Base-by-base conservation (phyloP, 2,888 invertebrate genomes). In the Sminthurides aquaticus region DNA sequence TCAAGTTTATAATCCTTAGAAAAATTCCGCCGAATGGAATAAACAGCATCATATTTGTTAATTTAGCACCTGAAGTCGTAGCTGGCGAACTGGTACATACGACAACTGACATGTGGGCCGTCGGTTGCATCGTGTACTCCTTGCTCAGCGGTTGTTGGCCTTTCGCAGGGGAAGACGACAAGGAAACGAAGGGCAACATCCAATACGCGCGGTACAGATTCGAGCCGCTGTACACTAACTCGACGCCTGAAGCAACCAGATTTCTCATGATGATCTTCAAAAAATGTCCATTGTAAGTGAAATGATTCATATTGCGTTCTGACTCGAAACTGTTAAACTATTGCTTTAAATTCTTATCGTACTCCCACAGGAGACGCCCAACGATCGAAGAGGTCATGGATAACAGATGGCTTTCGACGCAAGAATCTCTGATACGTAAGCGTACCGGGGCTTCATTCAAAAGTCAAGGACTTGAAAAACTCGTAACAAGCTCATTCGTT, bases 251-350 rank as follows among this genome's bases (percentile, higher is more conserved):
- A 79, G 90, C 89, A 3, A 89, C 91, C 3, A 83, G 95, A 75
- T 98, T 99, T 83, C 85, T 98, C 73, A 96, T 95, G 90, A 87
- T 91, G 78, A 82, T 96, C 69, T 91, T 99, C 81, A 97, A 97
- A 82, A 87, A 93, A 75, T 87, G 91, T 71, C 95, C 98, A 34
- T 86, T 88, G 90, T 91, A 82, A 81, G 83, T 79, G 27, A 25
- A 58, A 22, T 3, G 22, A 11, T 59, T 48, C n/a, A 15, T 18
- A 5, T 5, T 60, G 2, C 57, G 34, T 28, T 27, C 29, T 55
- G 28, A 54, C 18, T n/a, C 29, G 3, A 11, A 2, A 43, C 2
- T n/a, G n/a, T n/a, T n/a, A n/a, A n/a, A n/a, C 11, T 26, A 8
- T 62, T 54, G 56, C 22, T 67, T 20, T 64, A 3, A 34, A 20